Evolutionary conservation across 2,113 vertebrate species (phyloP).

Genomic region (Aix galericulata): DNA sequence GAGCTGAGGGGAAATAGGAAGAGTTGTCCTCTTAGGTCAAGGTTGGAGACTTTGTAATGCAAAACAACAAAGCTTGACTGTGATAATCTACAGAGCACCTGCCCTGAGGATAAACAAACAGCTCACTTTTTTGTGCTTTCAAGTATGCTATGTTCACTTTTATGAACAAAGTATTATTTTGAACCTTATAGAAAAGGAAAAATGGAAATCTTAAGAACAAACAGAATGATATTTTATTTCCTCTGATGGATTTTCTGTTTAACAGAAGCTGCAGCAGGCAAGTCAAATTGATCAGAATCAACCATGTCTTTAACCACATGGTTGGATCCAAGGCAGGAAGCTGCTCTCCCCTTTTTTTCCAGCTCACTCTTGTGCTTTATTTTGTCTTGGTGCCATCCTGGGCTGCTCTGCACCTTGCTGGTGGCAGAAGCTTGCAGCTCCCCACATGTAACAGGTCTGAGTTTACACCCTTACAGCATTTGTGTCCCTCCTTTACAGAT

Average conservation of each 20-base stretch:
- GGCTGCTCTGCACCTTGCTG: not conserved
- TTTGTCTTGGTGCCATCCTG: not conserved
- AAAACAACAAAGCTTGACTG: conserved; percentile 50
- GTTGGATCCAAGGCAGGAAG: not conserved
- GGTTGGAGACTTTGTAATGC: conserved; percentile 37
- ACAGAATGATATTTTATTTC: not conserved
- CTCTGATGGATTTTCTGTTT: not conserved
- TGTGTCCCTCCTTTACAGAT: not conserved
- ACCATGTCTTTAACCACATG: not conserved
- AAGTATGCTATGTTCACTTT: conserved; percentile 1
- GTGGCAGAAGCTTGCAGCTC: not conserved
- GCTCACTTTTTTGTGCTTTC: conserved; percentile 54
- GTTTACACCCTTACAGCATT: not conserved
- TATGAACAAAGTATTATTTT: conserved; percentile 32
- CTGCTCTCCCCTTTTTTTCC: not conserved
- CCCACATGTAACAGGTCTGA: rapidly evolving
- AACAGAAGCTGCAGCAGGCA: not conserved
- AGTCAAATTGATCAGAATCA: not conserved
- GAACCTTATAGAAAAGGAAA: conserved; percentile 32
- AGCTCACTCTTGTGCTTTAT: not conserved
- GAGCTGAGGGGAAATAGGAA: not conserved
- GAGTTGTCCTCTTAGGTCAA: conserved; percentile 46
- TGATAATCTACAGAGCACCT: conserved; percentile 63
- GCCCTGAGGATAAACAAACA: conserved; percentile 69
- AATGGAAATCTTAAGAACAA: conserved; percentile 20